Evolutionary conservation across 2,113 vertebrate genomes (phyloP), one percentile per base, ranked within the genome.

Genomic region (Crypturellus undulatus): DNA sequence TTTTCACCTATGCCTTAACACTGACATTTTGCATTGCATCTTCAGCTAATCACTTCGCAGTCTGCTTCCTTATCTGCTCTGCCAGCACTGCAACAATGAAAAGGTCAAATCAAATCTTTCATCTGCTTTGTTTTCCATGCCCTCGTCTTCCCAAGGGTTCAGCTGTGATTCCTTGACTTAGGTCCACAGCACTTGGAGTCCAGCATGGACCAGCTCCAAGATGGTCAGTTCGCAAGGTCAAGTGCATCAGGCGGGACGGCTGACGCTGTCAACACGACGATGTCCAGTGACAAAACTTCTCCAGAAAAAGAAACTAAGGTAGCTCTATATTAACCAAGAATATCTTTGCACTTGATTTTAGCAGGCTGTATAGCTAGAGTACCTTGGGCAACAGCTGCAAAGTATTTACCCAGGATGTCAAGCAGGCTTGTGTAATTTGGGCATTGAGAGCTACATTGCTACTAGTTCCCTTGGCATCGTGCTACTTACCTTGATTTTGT

Each of bases 391-490:
- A 60, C 78, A 68, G 60, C 45, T 93, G 84, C 42, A 42, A n/a
- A 75, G 36, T 72, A 36, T 84, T 84, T 60, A 81, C 25, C 13
- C 8, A 82, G 71, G n/a, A 82, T 79, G 91, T 90, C 64, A 82
- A 73, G 59, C 59, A 75, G 64, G 42, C n/a, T 88, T 59, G 56
- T 51, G 79, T 71, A 28, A 8, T 65, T 86, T 36, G 16, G 52
- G 59, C 67, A 64, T 7, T n/a, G 81, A 54, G 24, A 70, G 63
- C 60, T 73, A 11, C 2, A 1, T 24, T 84, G 51, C 56, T 92
- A 9, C 56, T 51, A 34, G 14, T 51, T 70, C 67, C 51, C 84
- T 83, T 40, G 32, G 49, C 45, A 14, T 65, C 43, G 12, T 34
- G 47, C n/a, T 56, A 30, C 24, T 85, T 28, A 90, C 21, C 25